Evolutionary conservation across 2,888 invertebrate genomes (phyloP).

Genomic region (Phengaris arion): DNA sequence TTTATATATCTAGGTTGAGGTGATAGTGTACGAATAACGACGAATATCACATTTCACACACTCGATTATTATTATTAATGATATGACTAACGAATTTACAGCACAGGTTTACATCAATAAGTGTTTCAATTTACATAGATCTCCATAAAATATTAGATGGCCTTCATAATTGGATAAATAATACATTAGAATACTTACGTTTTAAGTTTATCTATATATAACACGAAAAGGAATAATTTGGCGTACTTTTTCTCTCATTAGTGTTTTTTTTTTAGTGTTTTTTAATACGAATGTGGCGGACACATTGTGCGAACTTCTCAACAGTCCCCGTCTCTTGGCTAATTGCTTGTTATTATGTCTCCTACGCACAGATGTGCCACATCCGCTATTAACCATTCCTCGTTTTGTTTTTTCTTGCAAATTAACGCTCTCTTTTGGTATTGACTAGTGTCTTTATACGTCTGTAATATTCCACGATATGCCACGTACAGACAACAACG

Average conservation of each 20-base stretch:
- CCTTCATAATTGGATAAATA: background rate
- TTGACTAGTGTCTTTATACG: conserved; percentile 31
- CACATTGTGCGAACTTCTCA: conserved; percentile 72
- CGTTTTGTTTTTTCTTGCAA: conserved; percentile 46
- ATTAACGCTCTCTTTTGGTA: conserved; percentile 39
- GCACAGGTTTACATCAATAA: background rate
- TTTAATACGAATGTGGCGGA: conserved; percentile 49
- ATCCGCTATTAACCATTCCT: conserved; percentile 60
- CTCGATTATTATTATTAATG: background rate
- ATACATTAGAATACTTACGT: background rate
- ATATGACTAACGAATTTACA: background rate
- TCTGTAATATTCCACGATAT: conserved; percentile 28
- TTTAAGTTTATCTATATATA: no score
- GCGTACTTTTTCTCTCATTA: background rate
- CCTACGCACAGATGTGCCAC: conserved; percentile 73
- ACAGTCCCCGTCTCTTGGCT: conserved; percentile 58
- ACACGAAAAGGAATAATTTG: background rate
- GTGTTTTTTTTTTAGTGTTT: background rate
- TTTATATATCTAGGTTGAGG: conserved; percentile 21
- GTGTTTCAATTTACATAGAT: conserved; percentile 13
- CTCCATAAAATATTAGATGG: background rate
- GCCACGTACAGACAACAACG: conserved; percentile 14
- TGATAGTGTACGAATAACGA: background rate
- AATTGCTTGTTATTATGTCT: conserved; percentile 75
- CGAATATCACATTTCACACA: background rate